Evolutionary conservation across 1,140 invertebrate genomes (phyloP).

Genomic region (Neodiprion virginianus): DNA sequence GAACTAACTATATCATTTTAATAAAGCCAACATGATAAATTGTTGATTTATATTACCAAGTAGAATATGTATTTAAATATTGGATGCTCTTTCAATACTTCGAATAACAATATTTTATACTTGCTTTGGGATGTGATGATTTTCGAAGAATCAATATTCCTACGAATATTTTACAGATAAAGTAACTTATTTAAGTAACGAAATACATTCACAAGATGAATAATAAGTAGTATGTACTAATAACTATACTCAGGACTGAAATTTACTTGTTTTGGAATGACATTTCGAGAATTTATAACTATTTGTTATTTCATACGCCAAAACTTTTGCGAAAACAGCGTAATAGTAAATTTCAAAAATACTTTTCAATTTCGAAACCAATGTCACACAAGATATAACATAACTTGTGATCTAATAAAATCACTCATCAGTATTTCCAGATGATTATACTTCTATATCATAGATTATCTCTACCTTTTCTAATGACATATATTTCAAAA

Average conservation of each 20-base stretch:
- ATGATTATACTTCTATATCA: no score
- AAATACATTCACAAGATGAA: neutral
- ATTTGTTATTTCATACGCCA: neutral
- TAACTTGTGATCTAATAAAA: no score
- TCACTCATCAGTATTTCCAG: no score
- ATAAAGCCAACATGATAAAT: neutral
- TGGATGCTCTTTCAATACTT: neutral
- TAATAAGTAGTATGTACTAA: neutral
- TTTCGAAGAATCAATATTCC: conserved; percentile 1
- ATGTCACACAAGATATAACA: neutral
- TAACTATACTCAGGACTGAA: neutral
- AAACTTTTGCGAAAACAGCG: neutral
- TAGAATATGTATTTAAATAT: conserved; percentile 3
- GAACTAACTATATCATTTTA: neutral
- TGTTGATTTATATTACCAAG: neutral
- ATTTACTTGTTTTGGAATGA: neutral
- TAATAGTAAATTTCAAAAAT: no score
- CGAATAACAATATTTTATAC: neutral
- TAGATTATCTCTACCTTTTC: no score
- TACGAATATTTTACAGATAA: neutral
- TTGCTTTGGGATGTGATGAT: neutral
- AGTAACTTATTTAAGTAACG: neutral
- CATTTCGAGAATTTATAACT: neutral
- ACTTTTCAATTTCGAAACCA: neutral
- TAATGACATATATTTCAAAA: no score